Base-by-base conservation (phyloP, 2,113 vertebrate genomes). In the Apodemus sylvaticus region DNA sequence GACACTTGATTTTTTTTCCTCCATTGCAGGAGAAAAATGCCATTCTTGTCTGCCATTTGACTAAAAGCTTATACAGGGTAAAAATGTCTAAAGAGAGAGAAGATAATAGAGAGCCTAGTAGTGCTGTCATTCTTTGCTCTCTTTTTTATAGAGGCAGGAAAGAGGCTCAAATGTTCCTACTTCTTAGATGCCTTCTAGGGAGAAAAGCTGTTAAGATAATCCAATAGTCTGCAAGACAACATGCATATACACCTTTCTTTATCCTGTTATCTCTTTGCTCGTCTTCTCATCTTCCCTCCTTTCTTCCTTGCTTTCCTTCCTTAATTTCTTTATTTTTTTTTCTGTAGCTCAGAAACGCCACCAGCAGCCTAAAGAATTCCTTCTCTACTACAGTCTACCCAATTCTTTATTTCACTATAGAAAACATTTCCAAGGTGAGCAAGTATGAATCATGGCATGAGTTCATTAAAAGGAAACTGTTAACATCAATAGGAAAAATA, bases 1-100 rank as follows among this genome's bases (percentile, higher is more conserved):
- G 97, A 81, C 89, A 89, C 2, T 6, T 4, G 93, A 58, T 31
- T 45, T 68, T 58, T 88, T 36, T 86, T 45, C 48, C 95, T 89
- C 76, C 8, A 82, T 92, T 83, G 78, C 0, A 31, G 34, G 60
- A 96, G 62, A 95, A 98, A 97, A 97, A 98, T 81, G 87, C 7
- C 71, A 85, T 68, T 5, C 42, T 95, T 93, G 0, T 92, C 89
- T 53, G 73, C 68, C 91, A 82, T 77, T 95, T 96, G 55, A 94
- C 45, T 74, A 94, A 95, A 97, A 87, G 93, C 39, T 97, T 24
- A 87, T 96, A 66, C 22, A 68, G 0, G 48, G 53, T 93, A 86
- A 97, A 96, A 93, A 3, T 64, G 94, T 45, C 14, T 79, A 5
- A 64, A 53, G 93, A 92, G 94, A 90, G 48, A 34, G 92, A 91